Conservation (phyloP, 2,113 vertebrate genomes). For the Pachycephala philippinensis region DNA sequence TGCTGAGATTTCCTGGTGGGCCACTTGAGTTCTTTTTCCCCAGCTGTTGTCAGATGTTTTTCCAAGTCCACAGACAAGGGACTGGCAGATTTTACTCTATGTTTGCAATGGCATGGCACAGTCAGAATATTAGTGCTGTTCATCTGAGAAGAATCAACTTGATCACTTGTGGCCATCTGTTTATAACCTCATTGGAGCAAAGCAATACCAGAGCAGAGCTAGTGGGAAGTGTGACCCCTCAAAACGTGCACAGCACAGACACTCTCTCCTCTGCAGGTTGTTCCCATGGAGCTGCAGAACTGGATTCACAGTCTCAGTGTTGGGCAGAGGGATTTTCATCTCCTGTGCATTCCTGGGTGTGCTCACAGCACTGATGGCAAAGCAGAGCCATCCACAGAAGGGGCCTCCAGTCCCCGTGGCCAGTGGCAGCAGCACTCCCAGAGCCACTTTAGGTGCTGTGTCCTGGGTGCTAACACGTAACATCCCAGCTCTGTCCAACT, state of each 20-base stretch:
- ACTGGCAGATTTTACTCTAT: not conserved
- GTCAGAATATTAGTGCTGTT: not conserved
- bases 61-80: not conserved
- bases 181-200: not conserved
- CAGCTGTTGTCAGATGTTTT: not conserved
- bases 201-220: not conserved
- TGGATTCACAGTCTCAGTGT: not conserved
- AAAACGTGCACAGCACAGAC: not conserved
- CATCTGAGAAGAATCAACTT: not conserved
- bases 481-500: not conserved
- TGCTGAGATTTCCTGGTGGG: not conserved
- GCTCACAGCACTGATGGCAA: not conserved
- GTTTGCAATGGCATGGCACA: not conserved
- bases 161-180: not conserved
- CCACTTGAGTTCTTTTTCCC: not conserved
- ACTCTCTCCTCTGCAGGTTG: not conserved
- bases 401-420: too few relatives aligned
- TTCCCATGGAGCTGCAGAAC: not conserved
- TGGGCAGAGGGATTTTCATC: not conserved
- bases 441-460: not conserved
- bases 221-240: not conserved
- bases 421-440: not conserved
- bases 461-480: not conserved
- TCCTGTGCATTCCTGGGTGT: not conserved
- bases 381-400: not conserved